Evolutionary conservation across 2,888 invertebrate genomes (phyloP), one percentile per base, ranked within the genome.

Genomic region (Melinaea marsaeus): DNA sequence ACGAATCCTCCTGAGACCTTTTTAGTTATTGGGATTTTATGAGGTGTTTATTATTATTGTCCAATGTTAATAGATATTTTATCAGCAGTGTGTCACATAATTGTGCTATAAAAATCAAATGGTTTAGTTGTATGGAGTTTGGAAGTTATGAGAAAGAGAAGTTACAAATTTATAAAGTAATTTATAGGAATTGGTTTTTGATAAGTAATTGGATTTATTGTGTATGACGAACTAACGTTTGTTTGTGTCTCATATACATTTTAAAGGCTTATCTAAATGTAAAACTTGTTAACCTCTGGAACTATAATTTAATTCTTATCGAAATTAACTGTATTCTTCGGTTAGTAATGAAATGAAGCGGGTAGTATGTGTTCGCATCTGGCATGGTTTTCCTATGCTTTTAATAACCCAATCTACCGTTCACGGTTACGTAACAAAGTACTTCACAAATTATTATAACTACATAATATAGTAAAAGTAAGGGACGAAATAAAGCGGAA

Each of bases 11-110:
- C 56, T 54, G 47, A 61, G 54, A 56, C 60, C 47, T 58, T 58
- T 62, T 35, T 51, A 51, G 51, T 51, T 51, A 51, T 51, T 51
- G 51, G 51, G 9, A 51, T 58, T 64, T 66, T 66, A 66, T 57
- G 61, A 62, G 34, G 55, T 64, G 62, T 60, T 60, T 55, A 65
- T 32, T 51, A 51, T 51, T 51, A 51, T 51, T 51, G 51, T 51
- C 9, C 51, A 32, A 32, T 51, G 51, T 51, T 42, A 9, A 51
- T 51, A 32, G 51, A 51, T 51, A 51, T 51, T 51, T 48, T 51
- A 51, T 51, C 51, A 51, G 51, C 51, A 51, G 32, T 32, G 32
- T 51, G 51, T 51, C 51, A 51, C 51, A 51, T 51, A 51, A 51
- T 51, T 51, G 32, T 32, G 32, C 11, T 32, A 51, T 51, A 51